Evolutionary conservation across 2,888 invertebrate species (phyloP), one percentile per base, ranked within the genome.

Genomic region (Parapristionchus giblindavisi): DNA sequence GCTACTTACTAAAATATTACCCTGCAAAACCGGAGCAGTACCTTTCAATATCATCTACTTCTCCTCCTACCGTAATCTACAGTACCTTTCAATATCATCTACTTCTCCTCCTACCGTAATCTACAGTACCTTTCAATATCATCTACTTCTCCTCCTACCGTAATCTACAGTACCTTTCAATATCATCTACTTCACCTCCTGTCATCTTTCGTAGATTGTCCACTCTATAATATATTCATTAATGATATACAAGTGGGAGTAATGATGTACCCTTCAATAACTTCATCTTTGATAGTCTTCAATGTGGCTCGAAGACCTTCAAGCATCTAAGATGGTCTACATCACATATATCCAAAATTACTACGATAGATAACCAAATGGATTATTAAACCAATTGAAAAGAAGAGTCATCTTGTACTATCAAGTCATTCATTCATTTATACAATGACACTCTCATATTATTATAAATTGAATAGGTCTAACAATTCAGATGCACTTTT

Each of bases 271-370:
- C 78, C 78, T 2, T 68, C 56, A 14, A 65, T 32, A 21, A 78
- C 51, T 61, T 83, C 83, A n/a, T 78, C 76, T 74, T 80, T 80
- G 17, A 83, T 80, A 54, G 58, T 77, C 60, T 63, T 73, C 40
- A 83, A 65, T 11, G 83, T 80, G n/a, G 80, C 83, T 38, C 78
- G 54, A 52, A 83, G 72, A 6, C 79, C 75, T 54, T 73, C 79
- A 11, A 83, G 68, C 83, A 83, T 81, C 14, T 29, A n/a, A n/a
- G n/a, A n/a, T n/a, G n/a, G n/a, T n/a, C n/a, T n/a, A n/a, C n/a
- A n/a, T n/a, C n/a, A n/a, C n/a, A n/a, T n/a, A n/a, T n/a, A n/a
- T n/a, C n/a, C n/a, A n/a, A n/a, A n/a, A n/a, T n/a, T n/a, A n/a
- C n/a, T n/a, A n/a, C n/a, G n/a, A n/a, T n/a, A n/a, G n/a, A n/a